Percentiles rank a stretch among this genome's conserved stretches.
phyloP scores from a whole-genome alignment of 2,113 vertebrate species.

The Tragelaphus imberbis region DNA sequence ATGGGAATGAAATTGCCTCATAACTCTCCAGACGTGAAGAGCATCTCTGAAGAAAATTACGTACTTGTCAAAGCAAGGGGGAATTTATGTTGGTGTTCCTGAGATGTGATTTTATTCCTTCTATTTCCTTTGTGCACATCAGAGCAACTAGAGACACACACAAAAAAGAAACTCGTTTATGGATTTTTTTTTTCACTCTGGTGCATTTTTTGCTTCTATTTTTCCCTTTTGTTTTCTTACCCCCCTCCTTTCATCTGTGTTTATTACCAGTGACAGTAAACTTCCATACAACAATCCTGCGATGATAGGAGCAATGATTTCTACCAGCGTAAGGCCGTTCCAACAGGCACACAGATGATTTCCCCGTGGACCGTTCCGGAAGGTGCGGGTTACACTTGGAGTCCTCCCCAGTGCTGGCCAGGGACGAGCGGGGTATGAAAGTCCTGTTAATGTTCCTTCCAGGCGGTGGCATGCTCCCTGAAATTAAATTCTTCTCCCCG shows the following conservation, averaged over 20 bases:
- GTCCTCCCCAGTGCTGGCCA: background rate
- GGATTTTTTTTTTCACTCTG: slow-evolving; percentile 78
- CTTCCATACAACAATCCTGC: slow-evolving; percentile 67
- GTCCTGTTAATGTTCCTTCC: slow-evolving; percentile 37
- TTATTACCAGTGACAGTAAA: slow-evolving; percentile 82
- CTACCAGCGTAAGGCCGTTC: slow-evolving; percentile 68
- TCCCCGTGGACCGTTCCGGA: slow-evolving; percentile 58
- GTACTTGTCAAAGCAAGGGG: slow-evolving; percentile 91
- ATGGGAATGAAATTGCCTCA: slow-evolving; percentile 92
- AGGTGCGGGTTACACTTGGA: slow-evolving; percentile 66
- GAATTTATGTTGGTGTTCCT: slow-evolving; percentile 90
- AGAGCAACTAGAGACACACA: slow-evolving; percentile 84
- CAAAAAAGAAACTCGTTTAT: slow-evolving; percentile 85
- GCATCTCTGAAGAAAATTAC: slow-evolving; percentile 92
- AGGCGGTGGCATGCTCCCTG: background rate
- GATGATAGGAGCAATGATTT: slow-evolving; percentile 76
- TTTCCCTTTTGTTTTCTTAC: slow-evolving; percentile 83
- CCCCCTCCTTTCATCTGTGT: slow-evolving; percentile 76
- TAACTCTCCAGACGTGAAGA: slow-evolving; percentile 91
- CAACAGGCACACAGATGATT: slow-evolving; percentile 75
- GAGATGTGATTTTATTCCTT: slow-evolving; percentile 89
- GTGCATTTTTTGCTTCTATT: slow-evolving; percentile 78
- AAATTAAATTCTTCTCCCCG: slow-evolving; percentile 10
- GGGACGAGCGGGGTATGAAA: slow-evolving; percentile 36
- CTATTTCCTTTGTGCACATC: slow-evolving; percentile 88